Conservation (phyloP, 2,113 vertebrate species). For the Hystrix brachyura region DNA sequence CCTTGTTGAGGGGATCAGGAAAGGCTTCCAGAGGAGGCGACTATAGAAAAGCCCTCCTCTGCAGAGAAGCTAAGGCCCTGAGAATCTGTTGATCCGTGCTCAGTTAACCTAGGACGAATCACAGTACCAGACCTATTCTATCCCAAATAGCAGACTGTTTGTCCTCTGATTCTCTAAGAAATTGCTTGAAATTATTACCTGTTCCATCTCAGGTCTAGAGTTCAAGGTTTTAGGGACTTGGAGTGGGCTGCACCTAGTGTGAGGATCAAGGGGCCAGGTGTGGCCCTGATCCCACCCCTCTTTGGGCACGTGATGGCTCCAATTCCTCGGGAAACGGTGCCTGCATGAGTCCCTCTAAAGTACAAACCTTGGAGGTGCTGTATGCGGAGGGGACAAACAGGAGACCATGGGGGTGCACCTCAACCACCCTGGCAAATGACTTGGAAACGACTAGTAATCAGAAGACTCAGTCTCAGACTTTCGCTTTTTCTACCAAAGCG, state of each 20-base stretch:
- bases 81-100: not conserved
- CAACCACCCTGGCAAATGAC: not conserved
- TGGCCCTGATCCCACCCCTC: not conserved
- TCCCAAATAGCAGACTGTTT: not conserved
- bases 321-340: not conserved
- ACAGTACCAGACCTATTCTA: not conserved
- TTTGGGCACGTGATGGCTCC: not conserved
- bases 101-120: not conserved
- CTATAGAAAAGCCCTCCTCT: not conserved
- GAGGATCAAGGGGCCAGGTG: not conserved
- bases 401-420: not conserved
- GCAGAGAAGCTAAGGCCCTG: not conserved
- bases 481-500: constrained; percentile 9
- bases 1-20: not conserved
- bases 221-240: not conserved
- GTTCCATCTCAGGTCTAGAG: not conserved
- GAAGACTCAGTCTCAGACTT: not conserved
- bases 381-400: not conserved
- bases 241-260: not conserved
- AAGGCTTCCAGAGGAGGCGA: not conserved
- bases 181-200: not conserved
- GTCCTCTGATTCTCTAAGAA: not conserved
- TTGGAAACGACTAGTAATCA: not conserved
- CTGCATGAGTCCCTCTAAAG: not conserved
- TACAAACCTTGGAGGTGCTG: not conserved